phyloP scores from a whole-genome alignment of 2,797 vertebrate species.

The Lutjanus campechanus region DNA sequence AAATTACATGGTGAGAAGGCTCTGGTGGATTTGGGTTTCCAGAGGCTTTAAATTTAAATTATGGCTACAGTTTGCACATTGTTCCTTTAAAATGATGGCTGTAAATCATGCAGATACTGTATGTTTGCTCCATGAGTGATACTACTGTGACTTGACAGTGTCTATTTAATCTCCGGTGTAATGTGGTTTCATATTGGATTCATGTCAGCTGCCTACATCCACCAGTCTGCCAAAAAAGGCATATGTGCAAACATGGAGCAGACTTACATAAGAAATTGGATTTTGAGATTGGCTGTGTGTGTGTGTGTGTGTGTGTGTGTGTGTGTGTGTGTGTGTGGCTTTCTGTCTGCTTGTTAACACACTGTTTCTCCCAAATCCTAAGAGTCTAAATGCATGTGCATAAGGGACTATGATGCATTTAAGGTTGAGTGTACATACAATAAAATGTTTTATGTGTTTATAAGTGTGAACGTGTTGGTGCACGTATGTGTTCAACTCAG shows the following conservation, averaged over 20 bases:
- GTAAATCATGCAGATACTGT: constrained; percentile 25
- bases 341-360: neutral
- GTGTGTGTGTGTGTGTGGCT: constrained; percentile 13
- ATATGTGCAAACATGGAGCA: constrained; percentile 64
- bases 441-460: neutral
- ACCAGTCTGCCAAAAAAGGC: constrained; percentile 57
- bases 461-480: neutral
- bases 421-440: neutral
- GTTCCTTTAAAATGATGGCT: neutral
- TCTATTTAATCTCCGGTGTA: constrained; percentile 50
- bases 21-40: too few relatives aligned
- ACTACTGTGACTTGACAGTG: constrained; percentile 35
- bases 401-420: neutral
- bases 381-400: neutral
- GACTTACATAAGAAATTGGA: constrained; percentile 67
- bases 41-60: too few relatives aligned
- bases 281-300: constrained; percentile 44
- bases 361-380: constrained; percentile 18
- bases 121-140: constrained; percentile 33
- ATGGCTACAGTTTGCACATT: too few relatives aligned
- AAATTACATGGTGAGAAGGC: too few relatives aligned
- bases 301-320: constrained; percentile 20
- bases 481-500: constrained; percentile 4
- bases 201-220: constrained; percentile 57
- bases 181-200: constrained; percentile 51